These are phyloP conservation scores for Caenorhabditis parvicauda DNA, from an alignment of 2,888 invertebrate species.

Conservation along the genomic window DNA sequence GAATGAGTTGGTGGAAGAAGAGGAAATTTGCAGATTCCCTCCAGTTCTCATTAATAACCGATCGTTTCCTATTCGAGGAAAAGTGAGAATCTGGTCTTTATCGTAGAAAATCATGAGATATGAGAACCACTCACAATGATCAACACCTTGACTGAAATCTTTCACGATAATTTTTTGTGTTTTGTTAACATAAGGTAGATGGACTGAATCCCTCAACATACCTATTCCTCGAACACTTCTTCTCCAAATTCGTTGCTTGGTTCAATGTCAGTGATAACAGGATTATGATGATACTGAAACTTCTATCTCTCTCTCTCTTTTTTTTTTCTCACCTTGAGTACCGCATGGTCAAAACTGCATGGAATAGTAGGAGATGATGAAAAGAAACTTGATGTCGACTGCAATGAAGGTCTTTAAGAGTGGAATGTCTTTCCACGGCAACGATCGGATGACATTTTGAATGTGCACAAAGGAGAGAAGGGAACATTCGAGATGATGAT, in stretches of 20 bases:
- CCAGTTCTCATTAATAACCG: not conserved
- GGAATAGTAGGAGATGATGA: not conserved
- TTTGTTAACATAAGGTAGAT: too few relatives aligned
- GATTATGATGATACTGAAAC: constrained; percentile 6
- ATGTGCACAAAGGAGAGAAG: too few relatives aligned
- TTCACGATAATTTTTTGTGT: not conserved
- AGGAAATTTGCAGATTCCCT: not conserved
- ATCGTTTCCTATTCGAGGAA: not conserved
- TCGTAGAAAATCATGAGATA: too few relatives aligned
- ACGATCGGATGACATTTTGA: too few relatives aligned
- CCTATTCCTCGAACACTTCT: constrained; percentile 30
- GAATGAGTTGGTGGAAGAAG: not conserved
- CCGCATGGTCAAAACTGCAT: not conserved
- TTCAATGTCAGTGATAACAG: constrained; percentile 3
- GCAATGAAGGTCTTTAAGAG: too few relatives aligned
- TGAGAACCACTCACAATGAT: not conserved
- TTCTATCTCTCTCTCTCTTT: too few relatives aligned
- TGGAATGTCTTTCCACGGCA: too few relatives aligned
- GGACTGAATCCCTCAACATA: not conserved
- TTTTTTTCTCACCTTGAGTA: too few relatives aligned
- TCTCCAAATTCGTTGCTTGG: constrained; percentile 6
- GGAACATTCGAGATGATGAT: too few relatives aligned
- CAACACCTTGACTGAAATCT: not conserved
- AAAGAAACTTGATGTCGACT: too few relatives aligned
- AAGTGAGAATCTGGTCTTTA: too few relatives aligned